Evolutionary conservation across 2,797 vertebrate genomes (phyloP), one percentile per base, ranked within the genome.

Genomic region (Nothura maculosa): DNA sequence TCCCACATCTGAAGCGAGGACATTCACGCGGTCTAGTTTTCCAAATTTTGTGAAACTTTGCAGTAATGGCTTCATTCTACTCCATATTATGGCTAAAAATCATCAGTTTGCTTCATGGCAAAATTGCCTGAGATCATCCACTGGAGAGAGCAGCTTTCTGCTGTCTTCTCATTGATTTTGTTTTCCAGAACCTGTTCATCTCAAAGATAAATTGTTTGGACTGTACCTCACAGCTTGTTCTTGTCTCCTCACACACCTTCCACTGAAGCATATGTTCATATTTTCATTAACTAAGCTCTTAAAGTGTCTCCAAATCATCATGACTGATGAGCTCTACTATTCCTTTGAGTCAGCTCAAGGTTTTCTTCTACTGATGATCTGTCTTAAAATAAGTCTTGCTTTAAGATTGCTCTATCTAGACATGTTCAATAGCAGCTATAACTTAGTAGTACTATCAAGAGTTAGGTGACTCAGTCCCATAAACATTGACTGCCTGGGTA

Each of bases 1-100:
- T 91, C 93, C 93, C 84, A 85, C 77, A 95, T 91, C 85, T 61
- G 60, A 61, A 73, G 57, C 54, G 68, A 61, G 73, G 82, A 74
- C 13, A 1, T 38, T 87, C 55, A 28, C 0, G 25, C 30, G 0
- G 47, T 22, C 80, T 76, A 6, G 40, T 47, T 86, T 87, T 81
- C 83, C 82, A 87, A 2, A 43, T 42, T 42, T 84, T 40, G 66
- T 78, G 90, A 62, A 84, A 87, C 62, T 74, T 16, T 7, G 10
- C 70, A 87, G 80, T 1, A 76, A 52, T 38, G 40, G 61, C 48
- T 90, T 30, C 48, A 5, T 60, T 27, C 14, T 3, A 25, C 32
- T 32, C 43, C 4, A 11, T 34, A 76, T 21, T 83, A 3, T 3
- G 74, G 78, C 6, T 69, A 58, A 24, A 43, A 93, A 55, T 40